These are phyloP conservation scores for Dasypogon diadema DNA, from an alignment of 2,888 invertebrate genomes.

Conservation along the genomic window DNA sequence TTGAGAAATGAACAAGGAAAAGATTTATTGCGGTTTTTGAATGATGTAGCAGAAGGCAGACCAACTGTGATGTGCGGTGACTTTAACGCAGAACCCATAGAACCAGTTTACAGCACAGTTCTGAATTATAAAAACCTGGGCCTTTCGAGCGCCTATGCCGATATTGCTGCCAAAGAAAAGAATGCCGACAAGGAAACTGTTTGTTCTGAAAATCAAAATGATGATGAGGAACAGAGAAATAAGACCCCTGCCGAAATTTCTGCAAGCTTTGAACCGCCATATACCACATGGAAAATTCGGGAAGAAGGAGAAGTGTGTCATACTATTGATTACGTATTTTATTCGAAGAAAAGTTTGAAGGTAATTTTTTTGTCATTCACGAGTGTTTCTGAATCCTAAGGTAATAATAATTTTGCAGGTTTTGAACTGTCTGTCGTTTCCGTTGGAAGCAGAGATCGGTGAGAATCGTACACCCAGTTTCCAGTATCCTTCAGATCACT, in stretches of 20 bases:
- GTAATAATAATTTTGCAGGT: constrained; percentile 63
- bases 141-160: constrained; percentile 72
- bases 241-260: constrained; percentile 60
- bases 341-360: constrained; percentile 72
- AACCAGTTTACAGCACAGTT: constrained; percentile 77
- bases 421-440: constrained; percentile 70
- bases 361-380: constrained; percentile 69
- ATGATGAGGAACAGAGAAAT: neutral
- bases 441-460: constrained; percentile 76
- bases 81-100: constrained; percentile 81
- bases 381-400: no score
- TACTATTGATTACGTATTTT: constrained; percentile 82
- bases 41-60: constrained; percentile 68
- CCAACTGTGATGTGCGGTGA: constrained; percentile 80
- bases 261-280: constrained; percentile 74
- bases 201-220: neutral
- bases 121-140: constrained; percentile 68
- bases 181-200: neutral
- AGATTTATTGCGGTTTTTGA: constrained; percentile 74
- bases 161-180: constrained; percentile 60
- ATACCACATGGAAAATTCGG: constrained; percentile 82
- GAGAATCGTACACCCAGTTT: constrained; percentile 76
- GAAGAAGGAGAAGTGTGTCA: constrained; percentile 79
- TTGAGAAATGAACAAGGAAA: constrained; percentile 79
- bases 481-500: constrained; percentile 82